Conservation (phyloP, 2,113 vertebrate species). For the Fulmarus glacialis region DNA sequence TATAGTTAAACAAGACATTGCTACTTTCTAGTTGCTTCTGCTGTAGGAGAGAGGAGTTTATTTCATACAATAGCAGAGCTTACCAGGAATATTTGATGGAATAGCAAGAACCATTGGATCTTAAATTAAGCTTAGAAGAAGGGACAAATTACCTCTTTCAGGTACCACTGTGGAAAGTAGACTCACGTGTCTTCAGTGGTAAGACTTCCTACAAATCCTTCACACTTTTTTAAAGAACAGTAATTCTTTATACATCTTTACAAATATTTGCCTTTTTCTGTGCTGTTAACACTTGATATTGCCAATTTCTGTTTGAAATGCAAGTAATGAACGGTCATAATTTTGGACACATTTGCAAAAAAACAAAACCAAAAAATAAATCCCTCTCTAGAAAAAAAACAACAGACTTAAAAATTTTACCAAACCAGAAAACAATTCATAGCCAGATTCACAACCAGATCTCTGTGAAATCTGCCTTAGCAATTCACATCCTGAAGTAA, state of each 20-base stretch:
- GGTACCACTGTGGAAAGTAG: background rate
- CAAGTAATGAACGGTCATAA: background rate
- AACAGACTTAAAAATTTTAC: background rate
- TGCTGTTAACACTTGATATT: background rate
- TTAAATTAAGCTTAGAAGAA: background rate
- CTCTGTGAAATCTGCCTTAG: background rate
- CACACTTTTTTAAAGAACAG: background rate
- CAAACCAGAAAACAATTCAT: background rate
- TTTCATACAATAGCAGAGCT: background rate
- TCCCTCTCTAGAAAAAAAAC: background rate
- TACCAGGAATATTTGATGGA: background rate
- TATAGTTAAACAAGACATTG: background rate
- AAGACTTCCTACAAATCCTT: background rate
- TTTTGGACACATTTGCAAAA: background rate
- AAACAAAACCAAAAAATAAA: background rate
- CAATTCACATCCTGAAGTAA: background rate
- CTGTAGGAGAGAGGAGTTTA: background rate
- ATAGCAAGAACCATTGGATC: background rate
- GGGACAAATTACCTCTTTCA: background rate
- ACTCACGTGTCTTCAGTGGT: fast-evolving
- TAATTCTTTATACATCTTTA: background rate
- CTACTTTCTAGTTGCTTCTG: background rate
- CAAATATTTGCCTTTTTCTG: background rate
- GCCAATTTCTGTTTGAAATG: background rate
- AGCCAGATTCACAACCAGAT: background rate